phyloP scores from a whole-genome alignment of 2,797 vertebrate genomes.

The Tachyglossus aculeatus region DNA sequence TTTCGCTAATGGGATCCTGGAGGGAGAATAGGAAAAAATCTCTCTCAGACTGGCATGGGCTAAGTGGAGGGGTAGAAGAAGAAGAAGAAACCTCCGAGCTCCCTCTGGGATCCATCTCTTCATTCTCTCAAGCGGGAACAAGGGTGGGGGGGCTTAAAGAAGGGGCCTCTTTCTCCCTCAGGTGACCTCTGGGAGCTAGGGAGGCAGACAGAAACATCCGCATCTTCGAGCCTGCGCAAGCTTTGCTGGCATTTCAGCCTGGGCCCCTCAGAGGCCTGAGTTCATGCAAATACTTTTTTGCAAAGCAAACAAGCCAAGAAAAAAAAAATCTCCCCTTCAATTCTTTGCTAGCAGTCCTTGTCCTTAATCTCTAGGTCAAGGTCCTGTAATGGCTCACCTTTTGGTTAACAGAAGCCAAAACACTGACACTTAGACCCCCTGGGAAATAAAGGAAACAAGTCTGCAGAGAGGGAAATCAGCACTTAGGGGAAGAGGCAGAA shows the following conservation, averaged over 20 bases:
- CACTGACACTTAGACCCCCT: not conserved
- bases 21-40: too few species aligned
- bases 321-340: not conserved
- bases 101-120: too few species aligned
- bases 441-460: not conserved
- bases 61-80: too few species aligned
- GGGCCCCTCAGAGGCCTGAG: not conserved
- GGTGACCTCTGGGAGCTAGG: too few species aligned
- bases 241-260: fast-evolving
- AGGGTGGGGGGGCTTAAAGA: too few species aligned
- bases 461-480: not conserved
- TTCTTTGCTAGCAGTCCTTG: not conserved
- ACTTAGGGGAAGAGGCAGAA: not conserved
- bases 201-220: not conserved
- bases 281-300: not conserved
- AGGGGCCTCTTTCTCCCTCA: too few species aligned
- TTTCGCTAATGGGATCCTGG: too few species aligned
- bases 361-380: not conserved
- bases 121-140: too few species aligned
- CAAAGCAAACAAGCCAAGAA: not conserved
- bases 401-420: not conserved
- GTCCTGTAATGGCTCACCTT: not conserved
- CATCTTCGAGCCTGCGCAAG: not conserved
- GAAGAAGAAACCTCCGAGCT: too few species aligned
- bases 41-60: too few species aligned